Evolutionary conservation across 2,797 vertebrate genomes (phyloP), one percentile per base, ranked within the genome.

Genomic region (Acanthurus leucopareius): DNA sequence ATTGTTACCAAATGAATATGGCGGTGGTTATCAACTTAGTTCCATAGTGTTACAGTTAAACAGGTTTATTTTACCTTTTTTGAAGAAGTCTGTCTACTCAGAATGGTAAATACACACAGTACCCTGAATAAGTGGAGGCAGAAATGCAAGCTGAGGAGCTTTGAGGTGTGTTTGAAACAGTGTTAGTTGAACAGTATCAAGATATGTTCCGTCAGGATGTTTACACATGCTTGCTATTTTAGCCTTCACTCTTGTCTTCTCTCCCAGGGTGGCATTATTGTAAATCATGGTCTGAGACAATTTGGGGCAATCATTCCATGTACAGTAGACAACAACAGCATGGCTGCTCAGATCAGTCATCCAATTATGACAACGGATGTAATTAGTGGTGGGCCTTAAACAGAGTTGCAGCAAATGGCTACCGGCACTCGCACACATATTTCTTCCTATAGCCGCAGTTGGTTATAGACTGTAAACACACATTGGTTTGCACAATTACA

Each of bases 1-100:
- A 92, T 88, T 88, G 86, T 72, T 91, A 88, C 92, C 92, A 92
- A 92, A 94, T 86, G 85, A 90, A 82, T 58, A 61, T 52, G 62
- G 71, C 32, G 75, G 76, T 75, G 72, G 74, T 83, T 64, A 67
- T 61, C 72, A 69, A 67, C 74, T 38, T 35, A 56, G 40, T 48
- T 45, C 63, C 19, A 22, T 49, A 20, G 22, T 22, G 72, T 83
- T 79, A 72, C 67, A 79, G 76, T 77, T 63, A 78, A 66, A 63
- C 15, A 17, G 66, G 83, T 85, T 87, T 89, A 82, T 91, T 92
- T 91, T 67, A 75, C 77, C 79, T 85, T 69, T 85, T 87, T 69
- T 89, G 79, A 91, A 82, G 84, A 73, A 80, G 76, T 82, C 58
- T 59, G 75, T 76, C 62, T 53, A 25, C 69, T 77, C 67, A 60